Evolutionary conservation across 2,113 vertebrate genomes (phyloP).

Genomic region (Platanista minor): DNA sequence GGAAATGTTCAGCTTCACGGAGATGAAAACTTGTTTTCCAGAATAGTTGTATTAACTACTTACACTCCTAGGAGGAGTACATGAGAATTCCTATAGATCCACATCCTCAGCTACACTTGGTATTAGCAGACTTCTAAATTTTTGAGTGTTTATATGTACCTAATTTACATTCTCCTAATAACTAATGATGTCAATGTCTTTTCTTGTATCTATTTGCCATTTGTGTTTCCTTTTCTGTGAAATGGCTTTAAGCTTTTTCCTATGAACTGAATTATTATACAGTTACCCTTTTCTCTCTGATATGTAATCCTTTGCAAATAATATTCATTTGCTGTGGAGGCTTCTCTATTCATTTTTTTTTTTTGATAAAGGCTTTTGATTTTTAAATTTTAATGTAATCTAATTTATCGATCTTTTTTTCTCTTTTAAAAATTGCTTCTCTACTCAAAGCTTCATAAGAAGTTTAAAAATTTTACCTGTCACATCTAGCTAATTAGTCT

Average conservation of each 20-base stretch:
- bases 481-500: background rate
- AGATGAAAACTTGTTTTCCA: background rate
- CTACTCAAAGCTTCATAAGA: background rate
- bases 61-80: background rate
- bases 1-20: background rate
- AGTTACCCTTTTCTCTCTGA: background rate
- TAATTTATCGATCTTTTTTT: background rate
- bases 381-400: constrained; percentile 5
- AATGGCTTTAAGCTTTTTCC: background rate
- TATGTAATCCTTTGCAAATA: background rate
- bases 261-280: background rate
- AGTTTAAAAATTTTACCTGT: background rate
- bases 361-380: background rate
- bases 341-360: background rate
- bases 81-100: background rate
- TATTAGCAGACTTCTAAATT: background rate
- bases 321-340: background rate
- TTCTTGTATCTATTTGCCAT: background rate
- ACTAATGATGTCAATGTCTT: background rate
- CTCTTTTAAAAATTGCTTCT: background rate
- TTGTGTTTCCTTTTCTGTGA: background rate
- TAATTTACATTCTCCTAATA: background rate
- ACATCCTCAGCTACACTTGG: background rate
- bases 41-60: background rate
- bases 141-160: background rate